Conservation (phyloP, 1,140 invertebrate genomes). For the Aplysia californica region DNA sequence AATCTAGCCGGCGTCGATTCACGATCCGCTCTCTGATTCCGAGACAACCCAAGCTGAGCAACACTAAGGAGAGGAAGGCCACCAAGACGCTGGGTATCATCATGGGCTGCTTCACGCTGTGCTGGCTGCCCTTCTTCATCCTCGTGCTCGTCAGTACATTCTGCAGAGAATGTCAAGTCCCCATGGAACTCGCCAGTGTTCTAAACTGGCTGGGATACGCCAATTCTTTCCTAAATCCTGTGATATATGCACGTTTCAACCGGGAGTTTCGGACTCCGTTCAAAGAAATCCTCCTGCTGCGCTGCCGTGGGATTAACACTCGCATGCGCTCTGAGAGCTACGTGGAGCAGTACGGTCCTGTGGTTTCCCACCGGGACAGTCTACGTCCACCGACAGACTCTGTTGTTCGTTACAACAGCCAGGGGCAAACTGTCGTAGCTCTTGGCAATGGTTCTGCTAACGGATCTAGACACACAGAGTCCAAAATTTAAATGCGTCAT, state of each 20-base stretch:
- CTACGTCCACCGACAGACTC: conserved; percentile 55
- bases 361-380: conserved; percentile 51
- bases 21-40: conserved; percentile 51
- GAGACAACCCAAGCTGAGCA: conserved; percentile 30
- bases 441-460: conserved; percentile 58
- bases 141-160: conserved; percentile 59
- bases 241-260: conserved; percentile 72
- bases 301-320: conserved; percentile 68
- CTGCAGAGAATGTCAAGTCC: conserved; percentile 47
- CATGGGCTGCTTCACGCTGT: conserved; percentile 62
- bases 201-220: conserved; percentile 70
- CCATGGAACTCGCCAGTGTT: conserved; percentile 63
- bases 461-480: conserved; percentile 34
- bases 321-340: conserved; percentile 70
- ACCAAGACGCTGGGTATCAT: conserved; percentile 89
- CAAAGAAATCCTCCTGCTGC: conserved; percentile 70
- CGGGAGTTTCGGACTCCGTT: conserved; percentile 71
- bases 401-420: conserved; percentile 61
- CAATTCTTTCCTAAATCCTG: conserved; percentile 71
- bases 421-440: conserved; percentile 59
- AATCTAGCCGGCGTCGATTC: conserved; percentile 45
- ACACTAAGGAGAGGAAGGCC: conserved; percentile 82
- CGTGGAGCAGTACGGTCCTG: conserved; percentile 66
- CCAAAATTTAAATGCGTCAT: conserved; percentile 34
- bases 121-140: conserved; percentile 66